phyloP scores from a whole-genome alignment of 1,140 invertebrate species.

The Hyles vespertilio region DNA sequence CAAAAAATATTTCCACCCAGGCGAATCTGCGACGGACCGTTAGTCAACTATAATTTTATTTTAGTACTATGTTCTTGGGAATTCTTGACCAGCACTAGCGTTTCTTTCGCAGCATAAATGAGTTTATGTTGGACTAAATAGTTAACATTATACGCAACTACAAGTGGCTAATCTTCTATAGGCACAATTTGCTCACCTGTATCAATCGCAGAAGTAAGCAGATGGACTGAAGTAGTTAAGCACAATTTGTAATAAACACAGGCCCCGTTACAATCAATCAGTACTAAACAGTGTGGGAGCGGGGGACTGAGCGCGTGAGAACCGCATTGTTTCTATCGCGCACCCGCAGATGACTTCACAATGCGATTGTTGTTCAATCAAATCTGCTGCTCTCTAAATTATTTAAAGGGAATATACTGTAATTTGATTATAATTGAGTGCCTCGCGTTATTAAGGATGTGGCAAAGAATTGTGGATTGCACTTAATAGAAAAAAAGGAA shows the following conservation, averaged over 20 bases:
- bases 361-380: conserved; percentile 21
- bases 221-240: conserved; percentile 21
- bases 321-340: conserved; percentile 38
- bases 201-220: background rate
- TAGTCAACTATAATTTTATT: too few relatives aligned
- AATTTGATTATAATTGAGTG: conserved; percentile 2
- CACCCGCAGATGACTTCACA: conserved; percentile 33
- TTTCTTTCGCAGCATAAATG: too few relatives aligned
- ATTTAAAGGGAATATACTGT: conserved; percentile 1
- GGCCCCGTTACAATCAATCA: conserved; percentile 57
- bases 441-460: background rate
- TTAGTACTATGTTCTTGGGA: too few relatives aligned
- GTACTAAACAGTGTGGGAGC: conserved; percentile 52
- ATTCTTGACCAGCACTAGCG: too few relatives aligned
- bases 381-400: conserved; percentile 2
- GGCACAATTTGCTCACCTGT: too few relatives aligned
- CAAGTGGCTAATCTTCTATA: too few relatives aligned
- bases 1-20: too few relatives aligned
- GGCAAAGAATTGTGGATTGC: too few relatives aligned
- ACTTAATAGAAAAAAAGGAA: too few relatives aligned
- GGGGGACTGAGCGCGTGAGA: conserved; percentile 43
- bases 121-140: too few relatives aligned
- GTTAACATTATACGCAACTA: too few relatives aligned
- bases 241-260: conserved; percentile 37
- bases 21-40: too few relatives aligned